phyloP scores from a whole-genome alignment of 2,797 vertebrate species.

The Coreius guichenoti region DNA sequence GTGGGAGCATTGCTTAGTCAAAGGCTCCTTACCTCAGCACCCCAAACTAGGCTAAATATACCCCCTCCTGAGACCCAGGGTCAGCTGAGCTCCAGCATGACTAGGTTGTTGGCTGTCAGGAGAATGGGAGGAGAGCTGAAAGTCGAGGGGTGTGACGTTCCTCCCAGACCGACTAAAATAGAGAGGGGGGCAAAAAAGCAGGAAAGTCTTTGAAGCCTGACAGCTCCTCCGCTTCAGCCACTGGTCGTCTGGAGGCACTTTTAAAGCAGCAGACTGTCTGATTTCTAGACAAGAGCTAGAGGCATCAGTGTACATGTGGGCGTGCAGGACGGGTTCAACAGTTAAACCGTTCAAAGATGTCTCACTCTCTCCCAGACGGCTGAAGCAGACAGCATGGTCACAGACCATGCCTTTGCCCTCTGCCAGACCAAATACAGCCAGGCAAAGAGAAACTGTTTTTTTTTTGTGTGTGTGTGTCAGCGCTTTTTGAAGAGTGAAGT shows the following conservation, averaged over 20 bases:
- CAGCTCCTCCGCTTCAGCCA: conserved; percentile 1
- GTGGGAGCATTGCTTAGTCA: conserved; percentile 46
- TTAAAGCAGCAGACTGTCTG: conserved; percentile 22
- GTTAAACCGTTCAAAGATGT: conserved; percentile 48
- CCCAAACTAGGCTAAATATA: conserved; percentile 55
- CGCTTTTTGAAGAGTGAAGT: neutral
- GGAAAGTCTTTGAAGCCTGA: conserved; percentile 28
- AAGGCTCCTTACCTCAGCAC: conserved; percentile 45
- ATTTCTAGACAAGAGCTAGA: conserved; percentile 28
- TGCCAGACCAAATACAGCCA: conserved; percentile 45
- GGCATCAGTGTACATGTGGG: conserved; percentile 24
- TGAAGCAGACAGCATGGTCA: conserved; percentile 52
- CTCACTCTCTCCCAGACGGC: conserved; percentile 38
- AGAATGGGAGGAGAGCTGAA: conserved; percentile 12
- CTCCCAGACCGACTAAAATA: conserved; percentile 31
- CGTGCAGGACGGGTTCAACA: conserved; percentile 40
- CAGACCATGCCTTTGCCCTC: conserved; percentile 47
- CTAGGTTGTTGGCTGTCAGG: conserved; percentile 47
- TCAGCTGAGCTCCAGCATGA: conserved; percentile 61
- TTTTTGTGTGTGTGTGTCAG: neutral
- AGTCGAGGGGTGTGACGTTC: conserved; percentile 30
- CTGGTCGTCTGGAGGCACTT: conserved; percentile 22
- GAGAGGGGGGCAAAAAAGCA: conserved; percentile 11
- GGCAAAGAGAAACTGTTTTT: conserved; percentile 12
- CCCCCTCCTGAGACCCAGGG: conserved; percentile 45